Evolutionary conservation across 2,113 vertebrate genomes (phyloP).

Genomic region (Casuarius casuarius): DNA sequence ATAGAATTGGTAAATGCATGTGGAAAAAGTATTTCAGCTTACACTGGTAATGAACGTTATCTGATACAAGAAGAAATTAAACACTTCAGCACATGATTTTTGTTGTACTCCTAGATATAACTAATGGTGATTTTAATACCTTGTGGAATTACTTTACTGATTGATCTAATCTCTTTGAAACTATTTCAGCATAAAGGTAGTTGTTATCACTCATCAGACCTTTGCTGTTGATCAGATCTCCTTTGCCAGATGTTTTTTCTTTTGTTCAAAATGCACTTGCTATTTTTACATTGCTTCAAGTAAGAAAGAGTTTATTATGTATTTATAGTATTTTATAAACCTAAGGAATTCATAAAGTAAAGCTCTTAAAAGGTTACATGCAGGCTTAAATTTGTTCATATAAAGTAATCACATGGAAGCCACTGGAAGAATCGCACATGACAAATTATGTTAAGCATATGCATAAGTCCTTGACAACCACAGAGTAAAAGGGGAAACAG

Average conservation of each 20-base stretch:
- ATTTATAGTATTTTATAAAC: not conserved
- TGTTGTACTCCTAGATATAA: not conserved
- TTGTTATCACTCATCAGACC: not conserved
- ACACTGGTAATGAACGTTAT: not conserved
- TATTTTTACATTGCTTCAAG: not conserved
- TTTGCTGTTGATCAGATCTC: not conserved
- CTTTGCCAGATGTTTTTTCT: not conserved
- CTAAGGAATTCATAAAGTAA: not conserved
- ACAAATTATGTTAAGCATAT: not conserved
- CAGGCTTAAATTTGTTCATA: not conserved
- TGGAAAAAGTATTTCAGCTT: conserved; percentile 26
- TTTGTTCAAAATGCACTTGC: not conserved
- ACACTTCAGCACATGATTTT: not conserved
- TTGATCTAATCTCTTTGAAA: not conserved
- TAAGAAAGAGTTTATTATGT: not conserved
- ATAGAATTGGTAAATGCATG: not conserved
- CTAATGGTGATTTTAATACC: not conserved
- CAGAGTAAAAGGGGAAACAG: not conserved
- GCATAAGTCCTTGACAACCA: not conserved
- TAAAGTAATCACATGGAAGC: not conserved
- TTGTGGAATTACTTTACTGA: not conserved
- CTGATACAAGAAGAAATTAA: not conserved
- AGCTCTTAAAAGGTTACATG: not conserved
- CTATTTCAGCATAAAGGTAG: not conserved
- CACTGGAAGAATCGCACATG: not conserved